Evolutionary conservation across 2,888 invertebrate species (phyloP).

Genomic region (Portevinia maculata): DNA sequence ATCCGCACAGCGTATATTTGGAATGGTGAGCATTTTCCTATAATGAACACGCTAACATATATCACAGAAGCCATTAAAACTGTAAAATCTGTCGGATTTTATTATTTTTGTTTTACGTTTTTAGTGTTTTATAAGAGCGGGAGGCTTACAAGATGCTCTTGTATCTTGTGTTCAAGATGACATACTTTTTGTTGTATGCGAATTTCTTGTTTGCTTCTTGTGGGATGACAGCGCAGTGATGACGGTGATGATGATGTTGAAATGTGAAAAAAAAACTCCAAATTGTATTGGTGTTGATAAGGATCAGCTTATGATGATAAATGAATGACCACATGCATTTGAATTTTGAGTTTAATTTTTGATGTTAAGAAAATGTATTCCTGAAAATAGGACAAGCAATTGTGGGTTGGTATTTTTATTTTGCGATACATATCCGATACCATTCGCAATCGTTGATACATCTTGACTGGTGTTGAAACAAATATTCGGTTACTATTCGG

Average conservation of each 20-base stretch:
- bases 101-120: conserved; percentile 40
- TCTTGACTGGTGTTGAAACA: no score
- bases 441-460: no score
- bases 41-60: conserved; percentile 74
- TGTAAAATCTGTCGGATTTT: conserved; percentile 73
- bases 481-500: no score
- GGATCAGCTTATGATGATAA: conserved; percentile 67
- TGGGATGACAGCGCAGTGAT: conserved; percentile 15
- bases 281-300: conserved; percentile 51
- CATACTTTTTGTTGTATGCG: conserved; percentile 25
- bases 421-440: no score
- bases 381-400: background rate
- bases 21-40: conserved; percentile 68
- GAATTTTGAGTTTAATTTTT: conserved; percentile 24
- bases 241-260: conserved; percentile 52
- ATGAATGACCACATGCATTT: conserved; percentile 66
- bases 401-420: no score
- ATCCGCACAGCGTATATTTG: conserved; percentile 43
- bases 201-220: conserved; percentile 32
- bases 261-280: conserved; percentile 35
- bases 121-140: conserved; percentile 36
- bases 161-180: conserved; percentile 11
- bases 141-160: conserved; percentile 35
- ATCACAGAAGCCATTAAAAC: conserved; percentile 74
- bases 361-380: background rate